Conservation (phyloP, 2,113 vertebrate species). For the Nycticorax nycticorax region DNA sequence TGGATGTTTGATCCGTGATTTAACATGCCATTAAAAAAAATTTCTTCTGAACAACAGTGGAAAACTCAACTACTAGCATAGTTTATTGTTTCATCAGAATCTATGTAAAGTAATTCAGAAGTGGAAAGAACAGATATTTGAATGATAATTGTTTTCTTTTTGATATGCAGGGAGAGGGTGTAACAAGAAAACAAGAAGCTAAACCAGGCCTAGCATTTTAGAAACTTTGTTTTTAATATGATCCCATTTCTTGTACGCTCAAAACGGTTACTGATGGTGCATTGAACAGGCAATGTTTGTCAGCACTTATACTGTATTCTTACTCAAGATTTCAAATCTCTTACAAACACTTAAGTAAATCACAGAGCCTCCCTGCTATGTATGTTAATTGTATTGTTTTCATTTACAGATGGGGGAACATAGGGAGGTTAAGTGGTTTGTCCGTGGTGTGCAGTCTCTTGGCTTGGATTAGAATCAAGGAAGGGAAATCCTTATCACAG, state of each 20-base stretch:
- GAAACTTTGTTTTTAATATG: neutral
- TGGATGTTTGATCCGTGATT: conserved; percentile 33
- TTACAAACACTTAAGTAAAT: neutral
- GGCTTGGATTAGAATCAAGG: neutral
- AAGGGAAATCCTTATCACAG: neutral
- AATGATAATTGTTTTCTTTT: conserved; percentile 15
- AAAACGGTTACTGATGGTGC: neutral
- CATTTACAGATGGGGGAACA: neutral
- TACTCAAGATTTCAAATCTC: neutral
- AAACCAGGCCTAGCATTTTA: neutral
- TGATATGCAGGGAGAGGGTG: neutral
- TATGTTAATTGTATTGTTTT: neutral
- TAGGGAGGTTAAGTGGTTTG: neutral
- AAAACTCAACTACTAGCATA: conserved; percentile 35
- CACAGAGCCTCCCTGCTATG: neutral
- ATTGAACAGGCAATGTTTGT: neutral
- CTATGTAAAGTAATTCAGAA: neutral
- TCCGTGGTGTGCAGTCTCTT: neutral
- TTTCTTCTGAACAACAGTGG: conserved; percentile 55
- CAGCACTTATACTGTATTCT: neutral
- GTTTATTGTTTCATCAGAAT: conserved; percentile 50
- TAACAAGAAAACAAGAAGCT: neutral
- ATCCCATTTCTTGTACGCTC: neutral
- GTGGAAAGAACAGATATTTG: neutral
- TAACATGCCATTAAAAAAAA: conserved; percentile 58